These are phyloP conservation scores for Ramphastos sulfuratus DNA, from an alignment of 2,113 vertebrate genomes.

Conservation along the genomic window DNA sequence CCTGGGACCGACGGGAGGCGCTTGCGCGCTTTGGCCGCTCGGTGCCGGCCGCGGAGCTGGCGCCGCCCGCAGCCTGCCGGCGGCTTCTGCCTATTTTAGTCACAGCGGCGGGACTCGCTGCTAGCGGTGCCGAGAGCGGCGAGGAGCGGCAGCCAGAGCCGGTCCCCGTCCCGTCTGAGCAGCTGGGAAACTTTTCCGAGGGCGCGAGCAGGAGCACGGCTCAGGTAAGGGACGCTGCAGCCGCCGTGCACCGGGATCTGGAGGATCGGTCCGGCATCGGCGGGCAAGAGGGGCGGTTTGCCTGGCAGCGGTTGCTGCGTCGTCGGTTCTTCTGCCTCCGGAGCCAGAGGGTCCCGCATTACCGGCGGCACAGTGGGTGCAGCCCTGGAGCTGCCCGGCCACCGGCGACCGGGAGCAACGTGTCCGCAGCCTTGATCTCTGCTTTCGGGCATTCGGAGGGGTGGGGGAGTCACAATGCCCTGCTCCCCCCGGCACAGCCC, in stretches of 20 bases:
- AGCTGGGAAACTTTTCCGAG: not conserved
- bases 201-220: not conserved
- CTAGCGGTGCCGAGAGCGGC: not conserved
- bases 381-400: not conserved
- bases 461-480: not conserved
- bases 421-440: no score
- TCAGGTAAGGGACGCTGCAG: not conserved
- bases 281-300: no score
- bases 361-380: no score
- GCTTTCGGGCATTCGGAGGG: no score
- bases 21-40: slow-evolving; percentile 57
- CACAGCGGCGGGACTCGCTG: not conserved
- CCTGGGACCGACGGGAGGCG: not conserved
- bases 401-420: no score
- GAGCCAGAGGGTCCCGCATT: not conserved
- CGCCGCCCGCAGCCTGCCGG: slow-evolving; percentile 12
- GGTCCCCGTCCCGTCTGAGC: not conserved
- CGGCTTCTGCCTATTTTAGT: slow-evolving; percentile 43
- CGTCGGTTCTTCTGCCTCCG: not conserved
- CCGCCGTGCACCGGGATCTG: not conserved
- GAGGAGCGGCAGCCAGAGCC: not conserved
- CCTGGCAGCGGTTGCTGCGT: not conserved
- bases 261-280: not conserved
- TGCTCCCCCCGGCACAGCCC: not conserved
- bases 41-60: not conserved